These are phyloP conservation scores for Euproctis similis DNA, from an alignment of 2,888 invertebrate species.

Conservation along the genomic window DNA sequence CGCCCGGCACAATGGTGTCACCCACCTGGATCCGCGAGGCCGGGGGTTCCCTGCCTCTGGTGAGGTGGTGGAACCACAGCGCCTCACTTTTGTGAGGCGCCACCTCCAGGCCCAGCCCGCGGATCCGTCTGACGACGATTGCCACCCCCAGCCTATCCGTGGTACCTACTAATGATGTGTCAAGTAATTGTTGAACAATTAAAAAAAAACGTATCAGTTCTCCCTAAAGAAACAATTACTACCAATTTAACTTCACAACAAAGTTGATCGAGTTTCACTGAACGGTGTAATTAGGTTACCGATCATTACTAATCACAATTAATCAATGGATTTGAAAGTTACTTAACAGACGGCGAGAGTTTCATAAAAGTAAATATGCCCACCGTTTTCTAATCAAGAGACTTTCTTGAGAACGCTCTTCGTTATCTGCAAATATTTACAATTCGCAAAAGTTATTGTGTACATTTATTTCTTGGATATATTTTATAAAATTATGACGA, in stretches of 20 bases:
- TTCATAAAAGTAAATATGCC: slow-evolving; percentile 26
- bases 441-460: slow-evolving; percentile 3
- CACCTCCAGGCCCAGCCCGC: no score
- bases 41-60: no score
- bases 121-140: no score
- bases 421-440: slow-evolving; percentile 33
- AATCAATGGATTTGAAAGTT: slow-evolving; percentile 28
- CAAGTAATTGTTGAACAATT: slow-evolving; percentile 4
- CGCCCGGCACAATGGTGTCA: no score
- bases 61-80: no score
- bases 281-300: slow-evolving; percentile 26
- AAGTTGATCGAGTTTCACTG: slow-evolving; percentile 30
- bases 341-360: slow-evolving; percentile 22
- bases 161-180: no score
- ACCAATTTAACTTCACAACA: slow-evolving; percentile 23
- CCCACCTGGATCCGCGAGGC: no score
- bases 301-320: slow-evolving; percentile 30
- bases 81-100: no score
- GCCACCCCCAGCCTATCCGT: no score
- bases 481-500: no score
- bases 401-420: slow-evolving; percentile 21
- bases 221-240: slow-evolving; percentile 6
- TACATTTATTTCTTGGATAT: slow-evolving; percentile 6
- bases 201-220: slow-evolving; percentile 2
- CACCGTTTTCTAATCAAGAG: slow-evolving; percentile 11